Conservation (phyloP, 2,113 vertebrate species). For the Aldabrachelys gigantea region DNA sequence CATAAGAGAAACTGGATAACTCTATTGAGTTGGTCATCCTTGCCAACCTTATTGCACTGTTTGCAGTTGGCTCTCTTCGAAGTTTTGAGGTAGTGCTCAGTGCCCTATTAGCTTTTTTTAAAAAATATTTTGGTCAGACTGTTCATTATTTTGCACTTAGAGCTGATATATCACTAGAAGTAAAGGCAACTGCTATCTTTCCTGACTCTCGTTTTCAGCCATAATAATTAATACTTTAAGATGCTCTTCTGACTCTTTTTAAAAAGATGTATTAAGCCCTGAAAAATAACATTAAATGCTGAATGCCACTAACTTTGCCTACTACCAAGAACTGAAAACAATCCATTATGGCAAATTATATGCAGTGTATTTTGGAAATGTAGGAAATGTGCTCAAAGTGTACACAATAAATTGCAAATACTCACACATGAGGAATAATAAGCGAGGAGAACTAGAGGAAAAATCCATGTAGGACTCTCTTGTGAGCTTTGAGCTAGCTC, state of each 20-base stretch:
- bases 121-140: background rate
- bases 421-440: background rate
- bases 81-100: background rate
- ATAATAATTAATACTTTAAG: background rate
- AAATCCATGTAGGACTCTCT: background rate
- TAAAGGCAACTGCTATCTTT: background rate
- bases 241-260: background rate
- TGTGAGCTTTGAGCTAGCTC: background rate
- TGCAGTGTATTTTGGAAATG: background rate
- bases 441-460: background rate
- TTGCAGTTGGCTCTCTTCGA: background rate
- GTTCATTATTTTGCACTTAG: background rate
- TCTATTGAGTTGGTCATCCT: background rate
- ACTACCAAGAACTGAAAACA: background rate
- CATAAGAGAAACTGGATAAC: background rate
- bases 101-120: background rate
- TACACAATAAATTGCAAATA: background rate
- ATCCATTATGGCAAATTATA: background rate
- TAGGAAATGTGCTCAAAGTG: no score
- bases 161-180: background rate
- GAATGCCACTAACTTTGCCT: background rate
- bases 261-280: background rate
- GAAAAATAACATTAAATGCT: background rate
- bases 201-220: background rate
- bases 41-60: background rate